A percentile compares a stretch with the other conserved stretches of the same genome.
These are phyloP conservation scores for Archilochus colubris DNA, from an alignment of 2,113 vertebrate species.

Conservation along the genomic window DNA sequence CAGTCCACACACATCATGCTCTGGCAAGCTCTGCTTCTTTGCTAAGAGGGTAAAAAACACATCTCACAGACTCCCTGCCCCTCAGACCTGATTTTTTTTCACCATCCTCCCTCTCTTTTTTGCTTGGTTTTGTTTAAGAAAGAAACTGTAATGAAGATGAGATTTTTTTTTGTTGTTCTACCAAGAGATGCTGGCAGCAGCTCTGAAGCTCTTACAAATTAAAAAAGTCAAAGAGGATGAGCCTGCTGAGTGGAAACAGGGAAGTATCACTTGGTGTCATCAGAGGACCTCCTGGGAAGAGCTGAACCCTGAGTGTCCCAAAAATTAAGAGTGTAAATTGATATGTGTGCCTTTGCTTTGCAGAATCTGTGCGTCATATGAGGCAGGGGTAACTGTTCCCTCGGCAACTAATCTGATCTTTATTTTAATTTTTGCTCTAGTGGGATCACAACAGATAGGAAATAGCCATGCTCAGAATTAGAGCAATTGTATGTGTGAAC, in stretches of 20 bases:
- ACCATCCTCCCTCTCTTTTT: neutral
- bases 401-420: conserved; percentile 52
- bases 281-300: conserved; percentile 44
- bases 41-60: neutral
- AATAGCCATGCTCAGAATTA: neutral
- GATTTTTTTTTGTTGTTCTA: neutral
- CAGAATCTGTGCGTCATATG: conserved; percentile 52
- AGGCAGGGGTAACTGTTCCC: conserved; percentile 59
- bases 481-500: neutral
- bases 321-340: conserved; percentile 62
- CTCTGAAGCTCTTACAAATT: neutral
- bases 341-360: conserved; percentile 40
- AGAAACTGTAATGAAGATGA: neutral
- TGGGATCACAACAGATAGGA: conserved; percentile 38
- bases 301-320: conserved; percentile 45
- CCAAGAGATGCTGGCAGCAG: neutral
- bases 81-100: neutral
- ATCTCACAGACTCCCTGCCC: neutral
- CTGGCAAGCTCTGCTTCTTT: neutral
- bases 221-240: neutral
- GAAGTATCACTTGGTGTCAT: conserved; percentile 39
- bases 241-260: neutral
- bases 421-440: conserved; percentile 64
- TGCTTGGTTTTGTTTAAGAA: neutral
- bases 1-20: neutral